Evolutionary conservation across 2,888 invertebrate species (phyloP), one percentile per base, ranked within the genome.

Genomic region (Scaptomyza caliginosa): DNA sequence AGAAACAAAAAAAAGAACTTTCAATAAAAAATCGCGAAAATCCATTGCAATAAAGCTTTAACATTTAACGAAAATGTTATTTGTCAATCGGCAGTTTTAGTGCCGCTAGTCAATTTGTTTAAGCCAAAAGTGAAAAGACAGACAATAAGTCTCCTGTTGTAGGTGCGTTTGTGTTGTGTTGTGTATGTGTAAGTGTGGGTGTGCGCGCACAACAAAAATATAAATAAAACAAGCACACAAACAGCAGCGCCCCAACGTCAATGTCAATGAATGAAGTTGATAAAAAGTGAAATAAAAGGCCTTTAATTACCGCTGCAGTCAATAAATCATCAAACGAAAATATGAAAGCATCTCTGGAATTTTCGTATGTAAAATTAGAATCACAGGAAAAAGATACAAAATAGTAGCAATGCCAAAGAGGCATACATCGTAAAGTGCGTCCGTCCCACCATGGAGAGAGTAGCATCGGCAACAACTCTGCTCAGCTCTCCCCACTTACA

Each of bases 311-410:
- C 69, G 71, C 76, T 78, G 80, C 78, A 86, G 86, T 86, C 86
- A 72, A 83, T 84, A 84, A 84, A 84, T 84, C 86, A 83, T 83
- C 82, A 86, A 86, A 86, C 80, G 76, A 74, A 81, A 81, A 83
- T 83, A 84, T 86, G 83, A 80, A 84, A 84, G 69, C 58, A 83
- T 86, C 83, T 78, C 62, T 67, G 80, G 86, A 84, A 86, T 83
- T 78, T 77, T 63, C 54, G 66, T 67, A 75, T 67, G 66, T 83
- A 84, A 84, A 83, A 86, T 84, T 84, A 84, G 83, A 84, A 74
- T 59, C 70, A 74, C 67, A 68, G 56, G 64, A 46, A 73, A 63
- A 73, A 60, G 52, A 54, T 52, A 65, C 75, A 67, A 68, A 59
- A 70, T 56, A 64, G 57, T 36, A 50, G 67, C 65, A 63, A 63